Evolutionary conservation across 2,888 invertebrate species (phyloP).

Genomic region (Microchrysa polita): DNA sequence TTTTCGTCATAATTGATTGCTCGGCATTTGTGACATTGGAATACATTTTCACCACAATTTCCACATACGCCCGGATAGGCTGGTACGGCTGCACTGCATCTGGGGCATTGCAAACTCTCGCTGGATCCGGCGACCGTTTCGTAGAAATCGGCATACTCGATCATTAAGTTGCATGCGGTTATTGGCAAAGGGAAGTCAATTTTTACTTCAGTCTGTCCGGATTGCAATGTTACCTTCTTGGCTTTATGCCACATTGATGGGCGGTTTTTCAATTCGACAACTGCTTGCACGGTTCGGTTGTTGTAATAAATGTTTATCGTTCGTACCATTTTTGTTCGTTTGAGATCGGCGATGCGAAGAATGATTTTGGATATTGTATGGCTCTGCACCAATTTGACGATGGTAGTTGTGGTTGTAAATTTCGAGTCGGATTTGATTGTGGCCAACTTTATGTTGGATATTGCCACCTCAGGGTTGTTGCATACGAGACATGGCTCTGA

Average conservation of each 20-base stretch:
- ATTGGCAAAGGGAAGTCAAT: constrained; percentile 97
- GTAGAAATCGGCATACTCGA: constrained; percentile 97
- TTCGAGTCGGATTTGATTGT: constrained; percentile 96
- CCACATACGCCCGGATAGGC: constrained; percentile 97
- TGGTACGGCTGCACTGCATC: constrained; percentile 96
- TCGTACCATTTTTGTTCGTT: constrained; percentile 96
- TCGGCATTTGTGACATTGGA: constrained; percentile 98
- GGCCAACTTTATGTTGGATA: constrained; percentile 89
- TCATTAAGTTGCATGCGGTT: constrained; percentile 97
- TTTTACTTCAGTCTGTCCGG: constrained; percentile 92
- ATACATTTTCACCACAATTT: constrained; percentile 90
- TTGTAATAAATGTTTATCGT: constrained; percentile 97
- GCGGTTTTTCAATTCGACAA: constrained; percentile 96
- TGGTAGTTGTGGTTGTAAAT: constrained; percentile 92
- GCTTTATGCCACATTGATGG: constrained; percentile 98
- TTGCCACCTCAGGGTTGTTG: constrained; percentile 95
- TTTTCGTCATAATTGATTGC: constrained; percentile 99
- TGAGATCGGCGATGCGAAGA: constrained; percentile 92
- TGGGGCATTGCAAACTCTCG: constrained; percentile 81
- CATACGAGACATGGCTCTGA: constrained; percentile 98
- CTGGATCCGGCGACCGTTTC: constrained; percentile 85
- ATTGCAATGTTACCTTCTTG: constrained; percentile 87
- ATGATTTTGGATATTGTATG: constrained; percentile 95
- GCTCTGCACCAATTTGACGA: constrained; percentile 93
- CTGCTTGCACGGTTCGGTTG: constrained; percentile 94